Percentiles rank a stretch among this genome's conserved stretches.
Evolutionary conservation across 2,888 invertebrate species (phyloP).

Genomic region (Micoletzkya japonica): DNA sequence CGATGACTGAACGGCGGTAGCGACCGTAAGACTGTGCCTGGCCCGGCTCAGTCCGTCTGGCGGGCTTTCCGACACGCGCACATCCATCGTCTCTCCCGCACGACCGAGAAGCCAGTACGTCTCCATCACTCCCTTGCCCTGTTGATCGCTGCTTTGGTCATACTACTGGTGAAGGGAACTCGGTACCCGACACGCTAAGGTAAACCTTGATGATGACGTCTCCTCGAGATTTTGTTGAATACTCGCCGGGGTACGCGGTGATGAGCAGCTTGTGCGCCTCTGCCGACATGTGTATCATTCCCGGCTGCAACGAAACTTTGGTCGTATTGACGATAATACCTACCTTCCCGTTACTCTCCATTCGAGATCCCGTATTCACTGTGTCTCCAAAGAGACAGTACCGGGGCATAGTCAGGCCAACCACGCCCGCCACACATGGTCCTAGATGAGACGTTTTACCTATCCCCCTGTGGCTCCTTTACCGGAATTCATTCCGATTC

Average conservation of each 20-base stretch:
- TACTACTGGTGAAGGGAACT: too few species aligned
- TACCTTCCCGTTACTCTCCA: conserved; percentile 54
- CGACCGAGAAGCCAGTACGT: too few species aligned
- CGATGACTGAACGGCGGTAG: too few species aligned
- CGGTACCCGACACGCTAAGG: too few species aligned
- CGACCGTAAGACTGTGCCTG: too few species aligned
- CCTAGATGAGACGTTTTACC: neutral
- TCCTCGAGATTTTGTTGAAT: conserved; percentile 52
- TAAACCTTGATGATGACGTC: conserved; percentile 59
- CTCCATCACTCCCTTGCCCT: too few species aligned
- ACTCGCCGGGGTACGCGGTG: conserved; percentile 48
- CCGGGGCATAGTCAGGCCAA: conserved; percentile 50
- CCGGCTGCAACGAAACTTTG: too few species aligned
- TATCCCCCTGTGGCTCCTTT: neutral
- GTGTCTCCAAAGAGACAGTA: conserved; percentile 59
- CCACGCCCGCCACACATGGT: conserved; percentile 34
- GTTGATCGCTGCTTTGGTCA: too few species aligned
- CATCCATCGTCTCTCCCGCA: too few species aligned
- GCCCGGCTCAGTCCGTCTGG: too few species aligned
- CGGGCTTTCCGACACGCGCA: too few species aligned
- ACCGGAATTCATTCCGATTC: conserved; percentile 5
- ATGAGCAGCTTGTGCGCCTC: conserved; percentile 47
- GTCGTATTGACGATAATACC: neutral
- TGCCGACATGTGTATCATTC: conserved; percentile 50
- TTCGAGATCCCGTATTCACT: conserved; percentile 57